These are phyloP conservation scores for Trichonephila clavata DNA, from an alignment of 1,140 invertebrate species.

Conservation along the genomic window DNA sequence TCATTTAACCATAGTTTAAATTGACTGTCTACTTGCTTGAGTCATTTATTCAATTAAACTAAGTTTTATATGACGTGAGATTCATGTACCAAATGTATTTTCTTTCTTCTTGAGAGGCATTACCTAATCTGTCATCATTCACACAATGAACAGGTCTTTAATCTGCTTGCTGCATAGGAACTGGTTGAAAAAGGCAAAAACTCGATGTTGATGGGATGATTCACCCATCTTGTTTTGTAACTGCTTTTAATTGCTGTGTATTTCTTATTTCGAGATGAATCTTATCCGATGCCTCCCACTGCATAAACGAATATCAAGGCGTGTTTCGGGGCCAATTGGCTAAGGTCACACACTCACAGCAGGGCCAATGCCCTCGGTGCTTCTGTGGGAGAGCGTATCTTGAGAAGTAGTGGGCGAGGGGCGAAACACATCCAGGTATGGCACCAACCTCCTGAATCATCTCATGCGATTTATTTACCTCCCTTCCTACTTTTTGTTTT, in stretches of 20 bases:
- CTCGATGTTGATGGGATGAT: background rate
- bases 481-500: conserved; percentile 35
- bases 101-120: background rate
- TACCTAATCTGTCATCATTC: background rate
- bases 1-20: too few species aligned
- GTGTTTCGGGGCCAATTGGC: conserved; percentile 47
- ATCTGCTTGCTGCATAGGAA: background rate
- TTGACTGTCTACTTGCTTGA: too few species aligned
- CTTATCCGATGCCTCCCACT: conserved; percentile 21
- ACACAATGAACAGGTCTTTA: background rate
- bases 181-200: background rate
- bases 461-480: conserved; percentile 22
- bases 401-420: conserved; percentile 42
- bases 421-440: conserved; percentile 32
- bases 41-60: too few species aligned
- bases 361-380: conserved; percentile 57
- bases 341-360: conserved; percentile 53
- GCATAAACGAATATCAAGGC: conserved; percentile 16
- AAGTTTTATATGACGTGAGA: too few species aligned
- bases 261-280: conserved; percentile 21
- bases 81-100: too few species aligned
- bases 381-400: conserved; percentile 21
- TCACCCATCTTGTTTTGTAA: background rate
- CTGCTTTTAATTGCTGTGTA: background rate
- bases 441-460: conserved; percentile 41